A percentile compares a stretch with the other conserved stretches of the same genome.
These are phyloP conservation scores for Cantharis rustica DNA, from an alignment of 2,888 invertebrate species.

Conservation along the genomic window DNA sequence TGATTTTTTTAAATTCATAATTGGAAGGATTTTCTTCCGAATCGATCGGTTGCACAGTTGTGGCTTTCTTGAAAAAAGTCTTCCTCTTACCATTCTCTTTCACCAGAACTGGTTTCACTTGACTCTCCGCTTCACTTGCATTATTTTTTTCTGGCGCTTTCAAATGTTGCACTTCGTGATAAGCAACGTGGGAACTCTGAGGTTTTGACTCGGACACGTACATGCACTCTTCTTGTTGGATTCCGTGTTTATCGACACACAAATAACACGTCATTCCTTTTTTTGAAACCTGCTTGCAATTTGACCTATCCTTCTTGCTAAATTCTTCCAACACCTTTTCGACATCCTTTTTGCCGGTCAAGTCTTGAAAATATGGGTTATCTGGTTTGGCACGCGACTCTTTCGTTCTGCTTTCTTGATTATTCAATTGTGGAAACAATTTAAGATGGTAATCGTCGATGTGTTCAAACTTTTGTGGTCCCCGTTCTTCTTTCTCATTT, in stretches of 20 bases:
- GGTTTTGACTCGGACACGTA: constrained; percentile 73
- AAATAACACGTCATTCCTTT: constrained; percentile 79
- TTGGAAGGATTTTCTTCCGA: constrained; percentile 29
- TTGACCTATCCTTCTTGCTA: constrained; percentile 71
- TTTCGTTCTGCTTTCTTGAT: constrained; percentile 49
- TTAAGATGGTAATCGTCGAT: constrained; percentile 58
- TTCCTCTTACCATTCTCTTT: constrained; percentile 43
- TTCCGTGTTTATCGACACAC: constrained; percentile 70
- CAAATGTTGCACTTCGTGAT: constrained; percentile 69
- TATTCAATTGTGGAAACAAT: constrained; percentile 54
- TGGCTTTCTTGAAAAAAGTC: constrained; percentile 11
- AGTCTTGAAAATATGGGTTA: constrained; percentile 34
- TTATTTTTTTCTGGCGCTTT: constrained; percentile 57
- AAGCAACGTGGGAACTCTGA: constrained; percentile 67
- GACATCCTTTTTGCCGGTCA: constrained; percentile 66
- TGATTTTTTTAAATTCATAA: constrained; percentile 21
- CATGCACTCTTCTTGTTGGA: constrained; percentile 80
- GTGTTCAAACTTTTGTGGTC: constrained; percentile 47
- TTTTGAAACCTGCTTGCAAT: constrained; percentile 72
- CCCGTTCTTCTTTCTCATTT: constrained; percentile 4
- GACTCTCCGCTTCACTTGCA: constrained; percentile 22
- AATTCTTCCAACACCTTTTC: constrained; percentile 75
- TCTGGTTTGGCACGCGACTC: constrained; percentile 57
- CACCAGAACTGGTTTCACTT: constrained; percentile 50
- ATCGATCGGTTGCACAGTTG: constrained; percentile 20